Percentiles rank a stretch among this genome's conserved stretches.
These are phyloP conservation scores for Ephydatia muelleri DNA, from an alignment of 37 sponge, comb jelly and placozoan species.

Conservation along the genomic window DNA sequence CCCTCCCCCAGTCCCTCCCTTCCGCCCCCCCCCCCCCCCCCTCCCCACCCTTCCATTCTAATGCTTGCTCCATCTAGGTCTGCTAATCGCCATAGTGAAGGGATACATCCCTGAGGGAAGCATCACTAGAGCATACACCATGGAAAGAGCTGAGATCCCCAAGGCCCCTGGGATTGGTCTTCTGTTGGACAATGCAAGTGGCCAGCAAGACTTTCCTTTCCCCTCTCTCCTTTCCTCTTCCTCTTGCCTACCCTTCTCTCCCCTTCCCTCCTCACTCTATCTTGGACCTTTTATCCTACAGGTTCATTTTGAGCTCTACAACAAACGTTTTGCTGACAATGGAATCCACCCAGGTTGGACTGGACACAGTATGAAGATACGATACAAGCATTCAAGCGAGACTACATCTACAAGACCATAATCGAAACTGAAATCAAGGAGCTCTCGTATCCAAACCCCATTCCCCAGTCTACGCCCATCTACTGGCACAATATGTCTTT, in stretches of 20 bases:
- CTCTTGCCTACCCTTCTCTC: background rate
- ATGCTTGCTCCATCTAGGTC: too few relatives aligned
- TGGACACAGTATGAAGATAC: constrained; percentile 56
- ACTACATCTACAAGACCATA: constrained; percentile 67
- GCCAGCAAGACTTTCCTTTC: too few relatives aligned
- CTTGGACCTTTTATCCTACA: background rate
- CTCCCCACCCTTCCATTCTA: background rate
- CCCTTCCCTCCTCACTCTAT: background rate
- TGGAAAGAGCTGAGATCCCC: constrained; percentile 86
- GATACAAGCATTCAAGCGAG: constrained; percentile 57
- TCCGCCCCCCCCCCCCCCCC: background rate
- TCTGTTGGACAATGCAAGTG: constrained; percentile 80
- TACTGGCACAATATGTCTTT: background rate
- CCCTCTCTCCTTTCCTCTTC: background rate
- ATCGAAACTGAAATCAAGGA: constrained; percentile 62
- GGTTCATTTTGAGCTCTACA: constrained; percentile 85
- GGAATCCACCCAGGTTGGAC: constrained; percentile 64
- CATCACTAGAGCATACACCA: constrained; percentile 52
- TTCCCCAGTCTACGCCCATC: background rate
- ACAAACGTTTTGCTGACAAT: constrained; percentile 74
- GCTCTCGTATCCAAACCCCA: constrained; percentile 44
- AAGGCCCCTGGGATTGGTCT: constrained; percentile 94
- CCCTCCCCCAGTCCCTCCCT: background rate
- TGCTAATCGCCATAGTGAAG: constrained; percentile 81
- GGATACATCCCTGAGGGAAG: constrained; percentile 48